Conservation (phyloP, 2,797 vertebrate genomes). For the Sphaeramia orbicularis region DNA sequence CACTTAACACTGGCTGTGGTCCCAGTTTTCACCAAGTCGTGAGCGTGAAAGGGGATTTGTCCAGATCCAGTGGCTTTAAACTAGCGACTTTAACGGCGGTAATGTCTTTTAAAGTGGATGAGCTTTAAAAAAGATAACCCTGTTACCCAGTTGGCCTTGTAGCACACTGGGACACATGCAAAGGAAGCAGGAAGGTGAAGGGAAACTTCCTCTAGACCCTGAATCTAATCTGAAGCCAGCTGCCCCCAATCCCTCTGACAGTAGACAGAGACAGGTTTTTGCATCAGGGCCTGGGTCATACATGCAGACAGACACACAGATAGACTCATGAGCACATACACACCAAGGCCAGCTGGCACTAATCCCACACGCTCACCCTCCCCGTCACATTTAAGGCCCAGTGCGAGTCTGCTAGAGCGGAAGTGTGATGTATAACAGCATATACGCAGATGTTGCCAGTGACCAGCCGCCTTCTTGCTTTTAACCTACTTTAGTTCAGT, state of each 20-base stretch:
- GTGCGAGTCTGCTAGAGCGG: constrained; percentile 38
- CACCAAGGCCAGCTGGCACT: constrained; percentile 68
- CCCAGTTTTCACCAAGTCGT: constrained; percentile 57
- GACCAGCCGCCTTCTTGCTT: constrained; percentile 26
- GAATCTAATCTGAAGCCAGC: constrained; percentile 59
- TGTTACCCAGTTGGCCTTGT: constrained; percentile 42
- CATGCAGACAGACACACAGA: constrained; percentile 31
- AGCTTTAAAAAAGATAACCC: constrained; percentile 54
- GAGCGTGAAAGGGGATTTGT: constrained; percentile 64
- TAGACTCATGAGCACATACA: constrained; percentile 24
- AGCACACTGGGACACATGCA: constrained; percentile 35
- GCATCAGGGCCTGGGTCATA: constrained; percentile 45
- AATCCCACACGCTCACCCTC: constrained; percentile 65
- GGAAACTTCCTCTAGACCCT: constrained; percentile 52
- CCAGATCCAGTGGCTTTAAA: constrained; percentile 62
- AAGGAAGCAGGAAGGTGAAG: constrained; percentile 22
- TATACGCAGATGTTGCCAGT: constrained; percentile 64
- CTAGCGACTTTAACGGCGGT: constrained; percentile 32
- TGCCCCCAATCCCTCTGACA: constrained; percentile 69
- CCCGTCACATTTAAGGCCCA: constrained; percentile 45
- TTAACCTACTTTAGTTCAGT: constrained; percentile 60
- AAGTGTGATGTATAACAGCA: constrained; percentile 52
- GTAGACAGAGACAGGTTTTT: constrained; percentile 52
- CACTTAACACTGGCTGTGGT: constrained; percentile 56
- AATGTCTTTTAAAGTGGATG: constrained; percentile 59